phyloP scores from a whole-genome alignment of 1,140 invertebrate species.

The Anastatus disparis region DNA sequence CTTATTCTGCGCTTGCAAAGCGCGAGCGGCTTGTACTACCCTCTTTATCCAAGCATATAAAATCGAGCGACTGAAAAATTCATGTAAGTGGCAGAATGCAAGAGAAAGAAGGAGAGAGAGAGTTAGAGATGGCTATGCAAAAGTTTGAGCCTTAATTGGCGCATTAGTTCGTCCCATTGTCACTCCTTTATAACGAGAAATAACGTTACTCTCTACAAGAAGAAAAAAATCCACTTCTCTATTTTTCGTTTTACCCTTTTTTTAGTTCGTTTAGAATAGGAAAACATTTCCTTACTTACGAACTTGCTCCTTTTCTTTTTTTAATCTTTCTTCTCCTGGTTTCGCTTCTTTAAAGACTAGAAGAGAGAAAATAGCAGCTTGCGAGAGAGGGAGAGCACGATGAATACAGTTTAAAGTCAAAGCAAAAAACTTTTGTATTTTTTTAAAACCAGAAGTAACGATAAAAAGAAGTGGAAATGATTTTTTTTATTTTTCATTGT shows the following conservation, averaged over 20 bases:
- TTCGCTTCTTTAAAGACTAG: too few relatives aligned
- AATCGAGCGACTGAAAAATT: slow-evolving; percentile 37
- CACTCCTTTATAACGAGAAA: slow-evolving; percentile 14
- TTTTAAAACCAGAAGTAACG: background rate
- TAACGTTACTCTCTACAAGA: background rate
- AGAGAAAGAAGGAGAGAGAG: background rate
- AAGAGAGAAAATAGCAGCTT: slow-evolving; percentile 17
- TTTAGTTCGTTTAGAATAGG: background rate
- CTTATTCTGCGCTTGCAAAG: too few relatives aligned
- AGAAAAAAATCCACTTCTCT: slow-evolving; percentile 14
- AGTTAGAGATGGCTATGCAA: background rate
- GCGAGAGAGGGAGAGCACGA: too few relatives aligned
- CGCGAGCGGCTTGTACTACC: too few relatives aligned
- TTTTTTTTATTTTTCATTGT: too few relatives aligned
- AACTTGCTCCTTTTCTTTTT: background rate
- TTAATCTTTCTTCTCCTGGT: background rate
- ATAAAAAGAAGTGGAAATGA: slow-evolving; percentile 6
- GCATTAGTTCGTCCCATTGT: slow-evolving; percentile 40
- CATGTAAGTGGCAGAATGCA: slow-evolving; percentile 26
- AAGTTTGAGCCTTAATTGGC: slow-evolving; percentile 39
- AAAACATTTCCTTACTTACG: slow-evolving; percentile 12
- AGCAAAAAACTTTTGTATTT: slow-evolving; percentile 10
- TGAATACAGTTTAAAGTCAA: slow-evolving; percentile 15
- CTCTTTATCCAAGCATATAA: background rate
- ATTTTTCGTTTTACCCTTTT: too few relatives aligned